phyloP scores from a whole-genome alignment of 2,888 invertebrate species.

The Disparrhopalites patrizii region DNA sequence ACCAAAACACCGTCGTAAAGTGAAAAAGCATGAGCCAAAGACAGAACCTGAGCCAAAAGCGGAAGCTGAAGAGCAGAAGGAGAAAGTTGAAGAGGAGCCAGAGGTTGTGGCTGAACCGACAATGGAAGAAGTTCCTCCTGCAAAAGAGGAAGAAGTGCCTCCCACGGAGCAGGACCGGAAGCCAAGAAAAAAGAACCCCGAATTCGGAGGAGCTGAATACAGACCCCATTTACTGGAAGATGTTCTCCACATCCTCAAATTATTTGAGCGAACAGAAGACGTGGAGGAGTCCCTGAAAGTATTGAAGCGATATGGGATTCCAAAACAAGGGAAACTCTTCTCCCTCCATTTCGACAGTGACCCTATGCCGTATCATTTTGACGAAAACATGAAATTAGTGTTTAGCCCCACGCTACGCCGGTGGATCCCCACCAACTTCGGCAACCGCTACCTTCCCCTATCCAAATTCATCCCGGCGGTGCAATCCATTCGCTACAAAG shows the following conservation, averaged over 20 bases:
- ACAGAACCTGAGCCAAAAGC: too few relatives aligned
- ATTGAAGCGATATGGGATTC: neutral
- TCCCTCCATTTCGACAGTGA: neutral
- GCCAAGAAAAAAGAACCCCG: too few relatives aligned
- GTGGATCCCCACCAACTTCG: slow-evolving; percentile 1
- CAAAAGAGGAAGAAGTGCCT: too few relatives aligned
- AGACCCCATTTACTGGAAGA: slow-evolving; percentile 4
- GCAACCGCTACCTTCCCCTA: slow-evolving; percentile 1
- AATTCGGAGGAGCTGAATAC: too few relatives aligned
- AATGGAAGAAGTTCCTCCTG: too few relatives aligned
- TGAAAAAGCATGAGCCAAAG: too few relatives aligned
- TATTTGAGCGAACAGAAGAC: neutral
- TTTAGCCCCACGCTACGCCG: neutral
- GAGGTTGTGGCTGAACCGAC: too few relatives aligned
- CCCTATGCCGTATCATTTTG: slow-evolving; percentile 3
- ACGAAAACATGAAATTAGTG: slow-evolving; percentile 3
- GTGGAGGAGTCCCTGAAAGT: neutral
- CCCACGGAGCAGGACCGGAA: too few relatives aligned
- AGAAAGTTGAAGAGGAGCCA: too few relatives aligned
- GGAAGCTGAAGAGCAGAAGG: too few relatives aligned
- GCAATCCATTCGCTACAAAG: slow-evolving; percentile 5
- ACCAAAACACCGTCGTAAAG: too few relatives aligned
- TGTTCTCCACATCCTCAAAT: neutral
- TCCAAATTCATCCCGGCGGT: slow-evolving; percentile 1
- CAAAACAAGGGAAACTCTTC: neutral